These are phyloP conservation scores for Nannobrachium achirus DNA, from an alignment of 2,113 vertebrate genomes.

Conservation along the genomic window DNA sequence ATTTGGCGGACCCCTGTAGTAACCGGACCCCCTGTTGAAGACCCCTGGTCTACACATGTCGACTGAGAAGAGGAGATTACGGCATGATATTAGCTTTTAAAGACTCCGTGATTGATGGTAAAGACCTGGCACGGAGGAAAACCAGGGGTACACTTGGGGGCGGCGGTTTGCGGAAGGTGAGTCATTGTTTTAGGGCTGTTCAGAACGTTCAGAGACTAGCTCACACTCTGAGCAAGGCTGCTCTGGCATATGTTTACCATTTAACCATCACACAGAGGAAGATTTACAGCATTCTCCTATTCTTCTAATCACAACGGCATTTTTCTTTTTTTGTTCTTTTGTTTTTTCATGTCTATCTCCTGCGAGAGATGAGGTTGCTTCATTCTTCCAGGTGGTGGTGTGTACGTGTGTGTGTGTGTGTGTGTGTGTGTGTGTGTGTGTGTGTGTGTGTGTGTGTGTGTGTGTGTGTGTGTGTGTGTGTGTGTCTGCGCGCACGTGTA, in stretches of 20 bases:
- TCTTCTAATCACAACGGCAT: constrained; percentile 67
- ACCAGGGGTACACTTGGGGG: background rate
- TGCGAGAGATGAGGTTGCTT: constrained; percentile 57
- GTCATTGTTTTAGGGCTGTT: constrained; percentile 45
- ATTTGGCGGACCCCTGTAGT: too few species aligned
- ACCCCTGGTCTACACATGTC: too few species aligned
- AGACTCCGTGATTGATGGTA: constrained; percentile 33
- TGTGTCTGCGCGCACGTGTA: constrained; percentile 18
- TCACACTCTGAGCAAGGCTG: constrained; percentile 46
- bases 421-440: constrained; percentile 1
- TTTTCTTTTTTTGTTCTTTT: constrained; percentile 54
- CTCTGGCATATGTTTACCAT: constrained; percentile 72
- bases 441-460: constrained; percentile 2
- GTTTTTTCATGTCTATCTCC: constrained; percentile 49
- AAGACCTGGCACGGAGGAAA: constrained; percentile 38
- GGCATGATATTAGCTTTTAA: constrained; percentile 35
- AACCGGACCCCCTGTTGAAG: too few species aligned
- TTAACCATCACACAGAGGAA: constrained; percentile 57
- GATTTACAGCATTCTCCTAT: constrained; percentile 62
- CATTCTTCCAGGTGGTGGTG: constrained; percentile 62
- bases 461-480: constrained; percentile 42
- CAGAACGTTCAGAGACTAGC: constrained; percentile 41
- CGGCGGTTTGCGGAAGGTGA: constrained; percentile 37
- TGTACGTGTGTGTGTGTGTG: constrained; percentile 10
- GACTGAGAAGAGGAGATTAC: background rate